phyloP scores from a whole-genome alignment of 2,113 vertebrate genomes.

The Ammospiza nelsoni region DNA sequence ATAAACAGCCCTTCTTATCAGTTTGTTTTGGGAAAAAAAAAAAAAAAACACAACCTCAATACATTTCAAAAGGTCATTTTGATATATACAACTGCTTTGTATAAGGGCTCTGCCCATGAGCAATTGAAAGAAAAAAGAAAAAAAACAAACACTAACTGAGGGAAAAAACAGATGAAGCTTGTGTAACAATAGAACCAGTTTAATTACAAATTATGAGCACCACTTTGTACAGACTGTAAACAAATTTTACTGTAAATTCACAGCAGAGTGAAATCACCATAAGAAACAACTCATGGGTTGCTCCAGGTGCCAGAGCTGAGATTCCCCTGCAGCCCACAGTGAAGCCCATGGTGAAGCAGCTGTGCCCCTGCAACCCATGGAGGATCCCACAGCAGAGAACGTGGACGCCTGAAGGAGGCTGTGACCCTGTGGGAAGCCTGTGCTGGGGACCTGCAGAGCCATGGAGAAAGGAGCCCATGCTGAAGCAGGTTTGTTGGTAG shows the following conservation, averaged over 20 bases:
- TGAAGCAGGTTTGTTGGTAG: neutral
- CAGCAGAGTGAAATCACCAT: neutral
- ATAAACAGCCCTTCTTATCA: neutral
- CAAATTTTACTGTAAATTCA: neutral
- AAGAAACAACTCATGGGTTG: neutral
- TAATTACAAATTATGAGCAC: neutral
- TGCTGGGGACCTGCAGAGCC: neutral
- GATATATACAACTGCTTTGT: neutral
- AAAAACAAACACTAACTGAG: neutral
- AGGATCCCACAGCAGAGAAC: neutral
- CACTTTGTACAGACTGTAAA: neutral
- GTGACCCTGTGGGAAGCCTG: neutral
- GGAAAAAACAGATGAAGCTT: neutral
- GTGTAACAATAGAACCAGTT: neutral
- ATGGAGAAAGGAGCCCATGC: neutral
- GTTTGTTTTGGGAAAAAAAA: neutral
- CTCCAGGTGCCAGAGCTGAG: neutral
- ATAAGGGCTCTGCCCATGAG: neutral
- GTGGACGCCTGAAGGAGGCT: neutral
- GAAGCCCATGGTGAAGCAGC: neutral
- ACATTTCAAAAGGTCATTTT: neutral
- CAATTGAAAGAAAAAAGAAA: neutral
- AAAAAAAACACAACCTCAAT: neutral
- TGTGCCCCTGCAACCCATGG: neutral
- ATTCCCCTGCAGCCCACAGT: neutral